phyloP scores from a whole-genome alignment of 1,140 invertebrate species.

The Drosophila jambulina region DNA sequence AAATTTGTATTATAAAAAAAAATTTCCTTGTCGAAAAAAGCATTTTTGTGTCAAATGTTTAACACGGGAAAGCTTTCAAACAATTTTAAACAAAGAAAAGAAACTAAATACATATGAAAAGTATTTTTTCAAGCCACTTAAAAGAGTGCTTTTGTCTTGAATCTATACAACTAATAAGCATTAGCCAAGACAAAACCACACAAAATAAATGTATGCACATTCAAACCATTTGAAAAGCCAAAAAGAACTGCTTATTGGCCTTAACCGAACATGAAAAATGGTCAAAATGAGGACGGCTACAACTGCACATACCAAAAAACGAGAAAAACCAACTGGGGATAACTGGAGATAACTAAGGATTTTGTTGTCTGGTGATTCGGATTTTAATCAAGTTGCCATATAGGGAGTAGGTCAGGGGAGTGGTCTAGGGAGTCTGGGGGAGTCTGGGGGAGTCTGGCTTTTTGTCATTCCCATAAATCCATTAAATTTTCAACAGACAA shows the following conservation, averaged over 20 bases:
- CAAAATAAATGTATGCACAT: neutral
- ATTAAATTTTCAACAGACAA: conserved; percentile 74
- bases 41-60: neutral
- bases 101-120: neutral
- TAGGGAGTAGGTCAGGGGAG: conserved; percentile 16
- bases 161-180: neutral
- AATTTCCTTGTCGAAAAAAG: neutral
- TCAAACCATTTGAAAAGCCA: neutral
- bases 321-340: conserved; percentile 14
- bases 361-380: conserved; percentile 42
- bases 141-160: too few relatives aligned
- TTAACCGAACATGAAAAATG: conserved; percentile 6
- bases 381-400: conserved; percentile 72
- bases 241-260: conserved; percentile 2
- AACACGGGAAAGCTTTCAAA: neutral
- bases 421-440: neutral
- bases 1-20: too few relatives aligned
- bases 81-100: neutral
- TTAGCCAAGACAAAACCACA: neutral
- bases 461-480: conserved; percentile 64
- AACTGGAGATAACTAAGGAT: conserved; percentile 19
- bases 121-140: neutral
- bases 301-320: conserved; percentile 3
- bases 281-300: conserved; percentile 5
- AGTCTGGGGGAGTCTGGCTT: neutral